Conservation (phyloP, 2,797 vertebrate genomes). For the Anguilla obscura region DNA sequence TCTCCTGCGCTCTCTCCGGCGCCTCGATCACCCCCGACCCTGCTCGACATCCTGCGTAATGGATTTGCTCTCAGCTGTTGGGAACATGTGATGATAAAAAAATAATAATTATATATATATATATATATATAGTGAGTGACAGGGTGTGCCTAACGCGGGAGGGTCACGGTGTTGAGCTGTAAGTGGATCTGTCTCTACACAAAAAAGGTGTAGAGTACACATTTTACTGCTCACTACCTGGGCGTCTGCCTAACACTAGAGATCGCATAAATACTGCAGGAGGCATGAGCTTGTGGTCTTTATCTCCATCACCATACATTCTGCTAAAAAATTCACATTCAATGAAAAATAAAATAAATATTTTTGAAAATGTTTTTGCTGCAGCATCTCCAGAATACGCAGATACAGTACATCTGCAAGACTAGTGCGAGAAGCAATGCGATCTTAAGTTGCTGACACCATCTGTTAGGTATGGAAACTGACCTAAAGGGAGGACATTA, state of each 20-base stretch:
- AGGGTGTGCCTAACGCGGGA: neutral
- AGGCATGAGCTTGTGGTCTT: neutral
- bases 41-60: slow-evolving; percentile 14
- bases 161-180: neutral
- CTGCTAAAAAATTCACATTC: neutral
- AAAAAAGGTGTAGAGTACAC: neutral
- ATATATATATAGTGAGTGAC: neutral
- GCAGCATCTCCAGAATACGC: neutral
- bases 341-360: neutral
- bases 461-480: neutral
- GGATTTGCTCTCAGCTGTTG: neutral
- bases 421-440: neutral
- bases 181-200: neutral
- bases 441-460: neutral
- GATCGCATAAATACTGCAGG: neutral
- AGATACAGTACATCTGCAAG: neutral
- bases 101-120: neutral
- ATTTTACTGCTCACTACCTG: neutral
- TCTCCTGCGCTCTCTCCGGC: neutral
- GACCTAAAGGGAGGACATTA: neutral
- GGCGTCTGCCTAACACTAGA: neutral
- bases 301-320: neutral
- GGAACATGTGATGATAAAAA: neutral
- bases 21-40: neutral
- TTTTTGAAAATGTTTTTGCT: neutral